Percentiles rank a stretch among this genome's conserved stretches.
Evolutionary conservation across 1,140 invertebrate genomes (phyloP).

Genomic region (Metopolophium dirhodum): DNA sequence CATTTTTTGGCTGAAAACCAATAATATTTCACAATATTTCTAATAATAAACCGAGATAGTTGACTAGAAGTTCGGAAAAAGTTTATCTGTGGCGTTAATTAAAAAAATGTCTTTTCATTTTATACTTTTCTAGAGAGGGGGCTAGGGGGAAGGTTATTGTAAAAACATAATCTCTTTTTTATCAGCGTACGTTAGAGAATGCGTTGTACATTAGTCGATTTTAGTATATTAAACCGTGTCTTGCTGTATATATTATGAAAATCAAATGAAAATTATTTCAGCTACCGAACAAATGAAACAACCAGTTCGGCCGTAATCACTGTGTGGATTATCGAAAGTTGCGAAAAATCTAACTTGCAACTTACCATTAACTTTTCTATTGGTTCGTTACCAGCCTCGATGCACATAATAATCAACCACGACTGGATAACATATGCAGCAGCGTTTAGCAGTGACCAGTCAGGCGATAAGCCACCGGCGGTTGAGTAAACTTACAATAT

Average conservation of each 20-base stretch:
- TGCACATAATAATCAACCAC: neutral
- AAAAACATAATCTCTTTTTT: neutral
- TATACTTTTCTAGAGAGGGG: neutral
- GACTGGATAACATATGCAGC: neutral
- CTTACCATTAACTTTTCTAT: neutral
- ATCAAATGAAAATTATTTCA: neutral
- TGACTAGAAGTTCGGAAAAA: neutral
- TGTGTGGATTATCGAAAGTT: neutral
- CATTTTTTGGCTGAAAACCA: neutral
- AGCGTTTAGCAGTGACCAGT: neutral
- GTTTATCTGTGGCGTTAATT: neutral
- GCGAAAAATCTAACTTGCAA: neutral
- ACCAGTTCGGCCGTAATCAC: neutral
- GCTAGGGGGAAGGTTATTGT: no score
- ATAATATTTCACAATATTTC: conserved; percentile 8
- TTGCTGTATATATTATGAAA: neutral
- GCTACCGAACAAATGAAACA: neutral
- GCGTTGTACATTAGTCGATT: neutral
- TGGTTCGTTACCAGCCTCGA: neutral
- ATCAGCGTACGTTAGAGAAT: neutral
- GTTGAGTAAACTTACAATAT: neutral
- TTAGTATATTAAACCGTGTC: neutral
- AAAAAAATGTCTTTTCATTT: neutral
- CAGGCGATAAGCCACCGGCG: neutral
- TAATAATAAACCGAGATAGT: neutral